Evolutionary conservation across 2,113 vertebrate species (phyloP).

Genomic region (Phalacrocorax pelagicus): DNA sequence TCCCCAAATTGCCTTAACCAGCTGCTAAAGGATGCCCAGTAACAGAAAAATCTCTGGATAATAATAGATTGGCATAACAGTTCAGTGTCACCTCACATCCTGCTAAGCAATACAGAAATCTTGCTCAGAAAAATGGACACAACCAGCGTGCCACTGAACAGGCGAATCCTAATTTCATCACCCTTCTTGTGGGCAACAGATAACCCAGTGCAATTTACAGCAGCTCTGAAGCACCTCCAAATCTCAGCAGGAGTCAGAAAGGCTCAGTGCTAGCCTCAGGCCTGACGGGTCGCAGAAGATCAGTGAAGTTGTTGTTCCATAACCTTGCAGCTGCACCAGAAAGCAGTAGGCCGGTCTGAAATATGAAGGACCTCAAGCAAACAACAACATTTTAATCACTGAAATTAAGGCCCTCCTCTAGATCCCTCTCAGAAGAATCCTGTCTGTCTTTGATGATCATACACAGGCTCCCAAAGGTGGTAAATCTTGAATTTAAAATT

Average conservation of each 20-base stretch:
- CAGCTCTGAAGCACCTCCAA: slow-evolving; percentile 30
- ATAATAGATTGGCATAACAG: not conserved
- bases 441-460: not conserved
- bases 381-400: not conserved
- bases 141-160: not conserved
- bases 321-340: not conserved
- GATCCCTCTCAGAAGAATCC: not conserved
- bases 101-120: not conserved
- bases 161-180: not conserved
- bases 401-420: not conserved
- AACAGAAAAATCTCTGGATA: not conserved
- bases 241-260: slow-evolving; percentile 23
- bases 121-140: not conserved
- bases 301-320: not conserved
- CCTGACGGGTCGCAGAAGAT: not conserved
- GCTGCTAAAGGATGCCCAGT: not conserved
- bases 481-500: not conserved
- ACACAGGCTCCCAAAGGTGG: not conserved
- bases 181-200: slow-evolving; percentile 4
- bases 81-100: not conserved
- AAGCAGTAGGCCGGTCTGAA: not conserved
- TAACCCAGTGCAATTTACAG: slow-evolving; percentile 15
- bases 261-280: not conserved
- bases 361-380: not conserved
- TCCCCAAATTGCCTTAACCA: not conserved